Evolutionary conservation across 2,888 invertebrate genomes (phyloP), one percentile per base, ranked within the genome.

Genomic region (Nebria salina): DNA sequence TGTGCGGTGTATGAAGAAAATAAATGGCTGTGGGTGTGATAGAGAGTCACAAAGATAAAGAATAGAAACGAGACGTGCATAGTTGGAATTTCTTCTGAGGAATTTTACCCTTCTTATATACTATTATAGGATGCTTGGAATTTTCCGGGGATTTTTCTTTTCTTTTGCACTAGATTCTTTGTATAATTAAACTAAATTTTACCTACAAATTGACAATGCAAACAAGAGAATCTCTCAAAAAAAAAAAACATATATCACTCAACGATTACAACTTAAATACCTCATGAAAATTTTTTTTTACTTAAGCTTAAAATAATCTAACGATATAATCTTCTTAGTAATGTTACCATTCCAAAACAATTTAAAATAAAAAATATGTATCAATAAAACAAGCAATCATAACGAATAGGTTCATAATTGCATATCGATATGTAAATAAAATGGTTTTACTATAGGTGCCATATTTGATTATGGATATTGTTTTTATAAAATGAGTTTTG

Each of bases 401-500:
- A 1, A 13, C 13, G 0, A 6, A 54, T 54, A 13, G 4, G 54
- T 54, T 7, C 0, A 13, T 54, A 54, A 54, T 2, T 54, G 54
- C 13, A 54, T 54, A 54, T 13, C 4, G 8, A 54, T 54, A 54
- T 54, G 54, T 54, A 54, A 54, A 54, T 54, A 54, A 54, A 11
- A 54, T 25, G 15, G 25, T 15, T 11, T 20, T 13, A 70, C 34
- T 4, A 70, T 70, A 70, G 66, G 25, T 66, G 13, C 25, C 13
- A 13, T 8, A 66, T 20, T 70, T 11, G 11, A 26, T 25, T 25
- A 25, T 26, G 70, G 70, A 13, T 25, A 70, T 70, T 70, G 75
- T 77, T 64, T 77, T 34, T 77, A 72, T 64, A 72, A 66, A 66
- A 41, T 66, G 34, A 76, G 26, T 72, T 70, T 77, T 26, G 64